Conservation (phyloP, 2,113 vertebrate species). For the Craseonycteris thonglongyai region DNA sequence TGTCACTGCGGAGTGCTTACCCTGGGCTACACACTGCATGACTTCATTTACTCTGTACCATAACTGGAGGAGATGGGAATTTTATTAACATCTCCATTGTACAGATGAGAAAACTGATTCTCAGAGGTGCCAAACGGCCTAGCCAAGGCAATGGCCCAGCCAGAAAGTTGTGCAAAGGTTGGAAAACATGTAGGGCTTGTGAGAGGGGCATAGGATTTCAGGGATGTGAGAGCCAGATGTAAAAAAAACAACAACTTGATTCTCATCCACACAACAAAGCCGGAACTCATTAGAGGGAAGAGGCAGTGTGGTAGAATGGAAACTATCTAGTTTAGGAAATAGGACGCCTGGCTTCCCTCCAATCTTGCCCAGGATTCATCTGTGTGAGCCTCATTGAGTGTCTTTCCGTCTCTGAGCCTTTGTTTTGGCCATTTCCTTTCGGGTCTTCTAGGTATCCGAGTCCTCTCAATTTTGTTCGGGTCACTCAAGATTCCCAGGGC, state of each 20-base stretch:
- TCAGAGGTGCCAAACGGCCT: background rate
- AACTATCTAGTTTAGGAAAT: background rate
- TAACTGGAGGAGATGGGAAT: background rate
- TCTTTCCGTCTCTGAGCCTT: constrained; percentile 14
- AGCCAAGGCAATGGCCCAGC: background rate
- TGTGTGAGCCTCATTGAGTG: background rate
- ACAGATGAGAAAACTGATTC: background rate
- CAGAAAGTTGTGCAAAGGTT: background rate
- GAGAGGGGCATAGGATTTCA: background rate
- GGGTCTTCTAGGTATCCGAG: background rate
- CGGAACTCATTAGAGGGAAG: background rate
- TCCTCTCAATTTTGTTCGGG: background rate
- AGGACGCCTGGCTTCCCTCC: background rate
- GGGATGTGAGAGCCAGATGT: background rate
- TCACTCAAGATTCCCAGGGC: background rate
- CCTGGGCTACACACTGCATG: background rate
- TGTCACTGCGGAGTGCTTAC: background rate
- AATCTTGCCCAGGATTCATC: background rate
- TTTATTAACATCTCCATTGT: background rate
- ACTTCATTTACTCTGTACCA: background rate
- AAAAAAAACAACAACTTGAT: background rate
- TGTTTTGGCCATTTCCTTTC: background rate
- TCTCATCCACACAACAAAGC: background rate
- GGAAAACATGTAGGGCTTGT: background rate
- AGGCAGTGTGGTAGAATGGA: background rate